phyloP scores from a whole-genome alignment of 1,140 invertebrate species.

The Melipona quadrifasciata region DNA sequence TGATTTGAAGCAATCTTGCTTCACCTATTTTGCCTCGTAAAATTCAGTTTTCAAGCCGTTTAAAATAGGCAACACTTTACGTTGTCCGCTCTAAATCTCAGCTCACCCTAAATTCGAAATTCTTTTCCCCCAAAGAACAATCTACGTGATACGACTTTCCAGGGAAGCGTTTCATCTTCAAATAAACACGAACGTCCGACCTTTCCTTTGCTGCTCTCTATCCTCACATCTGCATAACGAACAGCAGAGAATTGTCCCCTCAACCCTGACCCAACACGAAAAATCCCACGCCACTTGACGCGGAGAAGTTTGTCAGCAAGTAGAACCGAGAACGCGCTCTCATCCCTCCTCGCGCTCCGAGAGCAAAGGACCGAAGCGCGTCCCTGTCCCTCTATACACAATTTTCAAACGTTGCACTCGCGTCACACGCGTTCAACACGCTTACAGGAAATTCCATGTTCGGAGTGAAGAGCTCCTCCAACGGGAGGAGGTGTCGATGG shows the following conservation, averaged over 20 bases:
- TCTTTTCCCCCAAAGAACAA: background rate
- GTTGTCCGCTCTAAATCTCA: too few species aligned
- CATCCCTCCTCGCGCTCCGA: background rate
- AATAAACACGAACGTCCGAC: background rate
- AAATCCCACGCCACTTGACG: background rate
- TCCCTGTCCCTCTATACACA: too few species aligned
- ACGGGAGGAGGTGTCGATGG: background rate
- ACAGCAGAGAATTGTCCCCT: background rate
- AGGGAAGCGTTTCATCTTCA: background rate
- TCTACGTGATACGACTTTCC: background rate
- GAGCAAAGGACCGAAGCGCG: too few species aligned
- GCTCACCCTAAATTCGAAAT: background rate
- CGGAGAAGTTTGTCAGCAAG: background rate
- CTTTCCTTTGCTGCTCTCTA: background rate
- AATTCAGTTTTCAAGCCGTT: background rate
- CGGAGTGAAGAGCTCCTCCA: too few species aligned
- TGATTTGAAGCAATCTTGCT: background rate
- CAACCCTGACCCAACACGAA: conserved; percentile 3
- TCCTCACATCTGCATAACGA: background rate
- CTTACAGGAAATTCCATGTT: too few species aligned
- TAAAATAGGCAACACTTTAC: background rate
- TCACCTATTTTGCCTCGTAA: background rate
- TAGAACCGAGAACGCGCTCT: background rate
- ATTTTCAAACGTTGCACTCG: too few species aligned
- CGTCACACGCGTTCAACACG: background rate